Evolutionary conservation across 1,140 invertebrate species (phyloP).

Genomic region (Marisa cornuarietis): DNA sequence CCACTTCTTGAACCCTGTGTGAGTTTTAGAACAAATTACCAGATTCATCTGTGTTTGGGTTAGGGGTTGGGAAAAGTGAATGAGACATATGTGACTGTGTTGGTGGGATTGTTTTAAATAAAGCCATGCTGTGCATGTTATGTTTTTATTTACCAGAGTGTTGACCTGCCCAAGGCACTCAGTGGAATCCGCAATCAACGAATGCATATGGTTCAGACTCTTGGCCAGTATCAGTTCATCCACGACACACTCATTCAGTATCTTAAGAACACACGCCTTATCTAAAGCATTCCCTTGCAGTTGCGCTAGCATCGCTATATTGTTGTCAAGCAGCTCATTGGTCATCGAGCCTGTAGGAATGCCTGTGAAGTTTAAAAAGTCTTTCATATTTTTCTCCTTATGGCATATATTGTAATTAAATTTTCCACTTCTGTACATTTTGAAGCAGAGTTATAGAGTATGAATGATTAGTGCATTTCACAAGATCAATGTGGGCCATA

Average conservation of each 20-base stretch:
- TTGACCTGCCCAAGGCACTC: conserved; percentile 77
- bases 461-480: no score
- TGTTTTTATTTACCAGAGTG: conserved; percentile 47
- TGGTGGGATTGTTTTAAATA: no score
- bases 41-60: no score
- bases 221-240: conserved; percentile 90
- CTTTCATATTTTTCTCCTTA: no score
- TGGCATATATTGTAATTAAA: conserved; percentile 7
- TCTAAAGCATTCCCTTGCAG: conserved; percentile 67
- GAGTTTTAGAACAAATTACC: no score
- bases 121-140: not conserved
- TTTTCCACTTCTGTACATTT: conserved; percentile 27
- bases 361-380: not conserved
- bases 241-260: conserved; percentile 85
- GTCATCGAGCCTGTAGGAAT: not conserved
- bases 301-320: not conserved
- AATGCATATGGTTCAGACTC: conserved; percentile 85
- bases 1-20: no score
- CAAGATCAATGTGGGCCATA: no score
- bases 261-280: conserved; percentile 84
- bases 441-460: no score
- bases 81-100: no score
- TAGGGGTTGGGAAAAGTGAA: no score
- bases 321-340: no score
- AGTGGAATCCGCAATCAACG: conserved; percentile 81